phyloP scores from a whole-genome alignment of 2,113 vertebrate genomes.

The Microcebus griseorufus region DNA sequence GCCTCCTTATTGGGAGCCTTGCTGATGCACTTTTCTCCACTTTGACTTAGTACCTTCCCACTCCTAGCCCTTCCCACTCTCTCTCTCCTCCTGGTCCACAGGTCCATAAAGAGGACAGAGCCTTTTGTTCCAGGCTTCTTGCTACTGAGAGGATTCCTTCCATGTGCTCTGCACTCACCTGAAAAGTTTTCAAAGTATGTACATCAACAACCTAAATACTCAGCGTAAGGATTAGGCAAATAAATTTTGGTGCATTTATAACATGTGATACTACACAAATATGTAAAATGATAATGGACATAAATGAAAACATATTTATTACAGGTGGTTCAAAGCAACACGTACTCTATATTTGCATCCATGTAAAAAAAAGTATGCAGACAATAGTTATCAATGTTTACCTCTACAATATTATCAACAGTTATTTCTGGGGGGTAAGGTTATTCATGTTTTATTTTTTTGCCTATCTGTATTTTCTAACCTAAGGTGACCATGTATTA shows the following conservation, averaged over 20 bases:
- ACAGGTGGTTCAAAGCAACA: no score
- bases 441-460: no score
- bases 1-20: background rate
- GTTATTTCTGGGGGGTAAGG: no score
- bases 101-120: background rate
- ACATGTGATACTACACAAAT: background rate
- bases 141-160: background rate
- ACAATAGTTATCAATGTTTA: no score
- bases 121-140: background rate
- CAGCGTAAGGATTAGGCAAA: background rate
- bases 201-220: background rate
- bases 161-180: background rate
- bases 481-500: no score
- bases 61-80: background rate
- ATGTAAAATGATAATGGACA: no score
- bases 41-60: background rate
- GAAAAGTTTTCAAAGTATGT: slow-evolving; percentile 23
- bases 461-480: no score
- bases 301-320: no score
- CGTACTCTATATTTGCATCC: no score
- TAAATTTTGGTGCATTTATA: background rate
- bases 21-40: background rate
- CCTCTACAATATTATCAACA: no score
- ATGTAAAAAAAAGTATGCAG: no score
- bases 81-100: background rate